Evolutionary conservation across 2,113 vertebrate genomes (phyloP), one percentile per base, ranked within the genome.

Genomic region (Lepus timidus): DNA sequence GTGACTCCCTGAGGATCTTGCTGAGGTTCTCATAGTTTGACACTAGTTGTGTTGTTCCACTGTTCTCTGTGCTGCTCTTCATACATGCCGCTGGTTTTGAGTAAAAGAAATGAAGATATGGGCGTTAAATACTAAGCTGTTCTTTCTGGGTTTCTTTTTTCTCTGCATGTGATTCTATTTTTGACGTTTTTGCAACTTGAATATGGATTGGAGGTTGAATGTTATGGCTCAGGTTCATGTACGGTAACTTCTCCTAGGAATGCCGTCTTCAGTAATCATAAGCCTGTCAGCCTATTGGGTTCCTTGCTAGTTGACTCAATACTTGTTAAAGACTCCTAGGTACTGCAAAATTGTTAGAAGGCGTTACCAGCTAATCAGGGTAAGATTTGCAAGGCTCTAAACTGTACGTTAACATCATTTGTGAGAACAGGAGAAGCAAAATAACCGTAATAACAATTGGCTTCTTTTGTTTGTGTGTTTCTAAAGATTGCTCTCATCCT

Each of bases 331-430:
- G 97, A 95, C 85, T 96, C 85, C 96, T 95, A 97, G 94, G 95
- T 95, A 88, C 95, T 84, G 88, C 92, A 95, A 96, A 95, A 90
- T 93, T 97, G 52, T 96, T 97, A 98, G 91, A 98, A 98, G 86
- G 96, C 87, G 95, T 86, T 98, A 78, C 96, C 96, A 97, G 94
- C 91, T 96, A 93, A 97, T 96, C 79, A 94, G 97, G 97, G 97
- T 97, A 98, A 98, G 98, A 96, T 96, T 68, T 97, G 91, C 97
- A 97, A 98, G 96, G 97, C 95, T 97, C 96, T 98, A 94, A 97
- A 95, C 97, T 98, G 86, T 97, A 61, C 94, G 96, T 98, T 97
- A 98, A 98, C 98, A 97, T 97, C 96, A 97, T 98, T 92, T 98
- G 86, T 98, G 97, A 95, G 65, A 98, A 98, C 98, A 97, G 96